A percentile compares a stretch with the other conserved stretches of the same genome.
Evolutionary conservation across 2,888 invertebrate species (phyloP).

Genomic region (Prosopocoilus inquinatus): DNA sequence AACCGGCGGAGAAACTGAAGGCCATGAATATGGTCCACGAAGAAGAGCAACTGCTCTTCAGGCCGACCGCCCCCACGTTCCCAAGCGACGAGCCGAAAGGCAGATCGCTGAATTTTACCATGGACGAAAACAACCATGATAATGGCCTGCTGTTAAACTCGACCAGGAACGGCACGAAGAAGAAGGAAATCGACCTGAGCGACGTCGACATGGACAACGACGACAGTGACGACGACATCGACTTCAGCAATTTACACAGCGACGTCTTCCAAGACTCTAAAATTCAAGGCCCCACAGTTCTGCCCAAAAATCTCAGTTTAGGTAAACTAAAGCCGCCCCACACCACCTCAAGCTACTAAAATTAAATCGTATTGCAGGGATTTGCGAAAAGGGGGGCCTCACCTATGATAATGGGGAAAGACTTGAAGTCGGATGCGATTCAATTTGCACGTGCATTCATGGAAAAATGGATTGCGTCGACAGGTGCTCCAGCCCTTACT

Average conservation of each 20-base stretch:
- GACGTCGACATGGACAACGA: slow-evolving; percentile 74
- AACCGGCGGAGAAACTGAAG: slow-evolving; percentile 33
- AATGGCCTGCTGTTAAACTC: slow-evolving; percentile 36
- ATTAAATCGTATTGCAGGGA: slow-evolving; percentile 25
- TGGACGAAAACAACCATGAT: slow-evolving; percentile 34
- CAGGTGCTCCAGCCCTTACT: slow-evolving; percentile 67
- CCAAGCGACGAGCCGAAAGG: slow-evolving; percentile 37
- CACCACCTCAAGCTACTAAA: too few relatives aligned
- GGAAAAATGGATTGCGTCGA: slow-evolving; percentile 71
- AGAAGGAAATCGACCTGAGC: slow-evolving; percentile 62
- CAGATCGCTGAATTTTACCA: slow-evolving; percentile 45
- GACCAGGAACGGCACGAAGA: slow-evolving; percentile 21
- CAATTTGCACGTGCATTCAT: slow-evolving; percentile 69
- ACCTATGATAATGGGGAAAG: slow-evolving; percentile 65
- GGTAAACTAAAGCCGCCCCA: background rate
- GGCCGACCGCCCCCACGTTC: slow-evolving; percentile 22
- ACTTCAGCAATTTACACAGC: too few relatives aligned
- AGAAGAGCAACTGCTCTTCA: slow-evolving; percentile 29
- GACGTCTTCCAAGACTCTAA: background rate
- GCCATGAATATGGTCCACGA: slow-evolving; percentile 42
- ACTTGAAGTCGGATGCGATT: slow-evolving; percentile 73
- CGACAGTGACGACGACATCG: slow-evolving; percentile 51
- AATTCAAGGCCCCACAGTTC: too few relatives aligned
- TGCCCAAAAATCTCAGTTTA: background rate
- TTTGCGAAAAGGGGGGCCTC: slow-evolving; percentile 48